A percentile compares a stretch with the other conserved stretches of the same genome.
phyloP scores from a whole-genome alignment of 2,113 vertebrate species.

The Laterallus jamaicensis region DNA sequence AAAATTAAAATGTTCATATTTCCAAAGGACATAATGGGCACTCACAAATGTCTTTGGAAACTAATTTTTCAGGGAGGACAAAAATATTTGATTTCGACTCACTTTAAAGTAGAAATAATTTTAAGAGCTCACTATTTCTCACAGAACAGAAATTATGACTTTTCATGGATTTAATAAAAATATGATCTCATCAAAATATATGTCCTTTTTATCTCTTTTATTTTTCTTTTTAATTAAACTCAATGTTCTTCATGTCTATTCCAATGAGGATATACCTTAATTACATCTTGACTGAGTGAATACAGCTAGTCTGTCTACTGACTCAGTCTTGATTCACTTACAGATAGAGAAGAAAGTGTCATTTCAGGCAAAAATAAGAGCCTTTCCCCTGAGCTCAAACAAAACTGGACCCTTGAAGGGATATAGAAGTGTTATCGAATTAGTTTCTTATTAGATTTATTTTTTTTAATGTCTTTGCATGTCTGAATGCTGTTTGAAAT shows the following conservation, averaged over 20 bases:
- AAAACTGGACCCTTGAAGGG: background rate
- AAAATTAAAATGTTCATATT: background rate
- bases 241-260: background rate
- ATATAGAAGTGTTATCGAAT: background rate
- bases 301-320: background rate
- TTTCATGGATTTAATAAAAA: background rate
- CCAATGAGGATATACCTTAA: background rate
- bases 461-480: background rate
- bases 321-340: background rate
- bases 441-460: background rate
- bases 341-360: background rate
- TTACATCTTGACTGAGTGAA: background rate
- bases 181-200: background rate
- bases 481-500: background rate
- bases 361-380: background rate
- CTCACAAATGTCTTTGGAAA: background rate
- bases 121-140: background rate
- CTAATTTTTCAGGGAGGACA: background rate
- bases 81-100: background rate
- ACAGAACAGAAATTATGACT: background rate
- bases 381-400: background rate
- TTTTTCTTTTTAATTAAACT: background rate
- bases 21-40: background rate
- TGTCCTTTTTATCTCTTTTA: accelerated
- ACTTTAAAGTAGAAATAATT: background rate